Evolutionary conservation across 2,113 vertebrate genomes (phyloP).

Genomic region (Spea bombifrons): DNA sequence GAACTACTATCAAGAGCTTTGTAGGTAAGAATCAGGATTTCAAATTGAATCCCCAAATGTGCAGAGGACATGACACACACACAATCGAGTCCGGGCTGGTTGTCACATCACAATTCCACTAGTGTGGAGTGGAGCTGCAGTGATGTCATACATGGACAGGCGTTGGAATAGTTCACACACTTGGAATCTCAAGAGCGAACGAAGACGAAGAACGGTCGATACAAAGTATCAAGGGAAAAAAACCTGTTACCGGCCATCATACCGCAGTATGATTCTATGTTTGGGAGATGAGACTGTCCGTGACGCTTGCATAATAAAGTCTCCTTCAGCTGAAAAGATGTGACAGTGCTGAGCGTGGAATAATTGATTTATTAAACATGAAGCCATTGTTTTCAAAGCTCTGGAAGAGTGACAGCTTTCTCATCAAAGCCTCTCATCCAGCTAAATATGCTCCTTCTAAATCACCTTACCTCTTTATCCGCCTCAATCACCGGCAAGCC

Average conservation of each 20-base stretch:
- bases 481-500: conserved; percentile 2
- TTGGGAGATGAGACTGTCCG: background rate
- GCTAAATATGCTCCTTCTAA: background rate
- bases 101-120: too few relatives aligned
- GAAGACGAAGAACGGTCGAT: too few relatives aligned
- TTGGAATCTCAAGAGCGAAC: too few relatives aligned
- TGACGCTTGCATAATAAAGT: conserved; percentile 2
- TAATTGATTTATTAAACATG: background rate
- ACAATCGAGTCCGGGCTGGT: too few relatives aligned
- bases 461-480: background rate
- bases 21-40: too few relatives aligned
- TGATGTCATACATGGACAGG: too few relatives aligned
- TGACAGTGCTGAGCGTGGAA: conserved; percentile 3
- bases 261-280: background rate
- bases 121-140: too few relatives aligned
- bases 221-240: too few relatives aligned
- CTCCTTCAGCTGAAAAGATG: conserved; percentile 9
- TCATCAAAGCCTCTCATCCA: background rate
- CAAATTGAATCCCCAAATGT: too few relatives aligned
- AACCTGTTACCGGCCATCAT: background rate
- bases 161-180: too few relatives aligned
- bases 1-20: too few relatives aligned
- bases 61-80: too few relatives aligned
- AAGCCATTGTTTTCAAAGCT: background rate
- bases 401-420: background rate